A percentile compares a stretch with the other conserved stretches of the same genome.
Evolutionary conservation across 1,140 invertebrate genomes (phyloP).

Genomic region (Conopomorpha cramerella): DNA sequence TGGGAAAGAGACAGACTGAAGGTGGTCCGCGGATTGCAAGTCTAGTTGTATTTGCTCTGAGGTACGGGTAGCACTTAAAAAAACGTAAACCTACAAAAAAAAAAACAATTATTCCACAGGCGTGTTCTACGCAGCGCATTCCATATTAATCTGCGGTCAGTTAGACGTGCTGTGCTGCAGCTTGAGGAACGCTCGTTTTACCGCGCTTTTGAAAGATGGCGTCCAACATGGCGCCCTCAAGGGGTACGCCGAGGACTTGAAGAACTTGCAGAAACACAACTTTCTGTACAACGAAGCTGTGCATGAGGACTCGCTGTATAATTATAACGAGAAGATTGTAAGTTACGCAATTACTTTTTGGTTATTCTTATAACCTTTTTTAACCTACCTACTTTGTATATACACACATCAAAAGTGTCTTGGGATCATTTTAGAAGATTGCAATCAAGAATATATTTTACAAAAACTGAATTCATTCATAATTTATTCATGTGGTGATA

Average conservation of each 20-base stretch:
- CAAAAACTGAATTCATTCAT: no score
- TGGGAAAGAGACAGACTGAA: no score
- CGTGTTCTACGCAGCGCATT: constrained; percentile 32
- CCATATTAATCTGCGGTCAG: constrained; percentile 40
- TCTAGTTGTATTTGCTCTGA: not conserved
- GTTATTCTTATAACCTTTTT: constrained; percentile 4
- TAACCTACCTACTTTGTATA: constrained; percentile 3
- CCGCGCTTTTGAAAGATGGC: constrained; percentile 21
- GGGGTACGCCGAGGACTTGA: constrained; percentile 7
- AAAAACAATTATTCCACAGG: constrained; percentile 19
- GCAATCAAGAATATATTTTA: no score
- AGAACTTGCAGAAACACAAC: constrained; percentile 23
- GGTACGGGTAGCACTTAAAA: not conserved
- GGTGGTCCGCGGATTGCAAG: no score
- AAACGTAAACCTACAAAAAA: not conserved
- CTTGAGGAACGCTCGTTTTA: constrained; percentile 28
- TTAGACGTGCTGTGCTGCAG: constrained; percentile 36
- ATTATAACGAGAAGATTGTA: constrained; percentile 25
- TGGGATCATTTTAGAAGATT: no score
- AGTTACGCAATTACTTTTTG: no score
- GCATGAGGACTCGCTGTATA: constrained; percentile 15
- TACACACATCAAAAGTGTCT: no score
- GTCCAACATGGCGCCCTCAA: constrained; percentile 14
- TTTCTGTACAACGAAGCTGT: constrained; percentile 27
- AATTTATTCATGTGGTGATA: no score